Evolutionary conservation across 2,888 invertebrate genomes (phyloP).

Genomic region (Limnephilus marmoratus): DNA sequence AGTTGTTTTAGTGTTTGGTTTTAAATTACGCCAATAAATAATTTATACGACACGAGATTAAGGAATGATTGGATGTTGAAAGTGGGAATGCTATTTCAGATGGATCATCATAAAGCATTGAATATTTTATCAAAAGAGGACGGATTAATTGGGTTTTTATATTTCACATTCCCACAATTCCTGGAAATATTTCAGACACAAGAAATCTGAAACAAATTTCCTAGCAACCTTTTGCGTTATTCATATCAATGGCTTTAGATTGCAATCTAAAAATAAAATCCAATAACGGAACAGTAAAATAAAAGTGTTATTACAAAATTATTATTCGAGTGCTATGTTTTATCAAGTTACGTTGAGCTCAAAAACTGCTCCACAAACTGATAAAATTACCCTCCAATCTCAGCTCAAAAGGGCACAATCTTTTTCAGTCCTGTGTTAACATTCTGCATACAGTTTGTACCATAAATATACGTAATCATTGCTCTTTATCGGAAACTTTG

Average conservation of each 20-base stretch:
- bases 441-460: constrained; percentile 10
- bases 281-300: background rate
- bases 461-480: constrained; percentile 31
- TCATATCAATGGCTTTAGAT: background rate
- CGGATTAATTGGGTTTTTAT: background rate
- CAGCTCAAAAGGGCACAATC: background rate
- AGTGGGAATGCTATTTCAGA: background rate
- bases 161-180: background rate
- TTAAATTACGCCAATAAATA: background rate
- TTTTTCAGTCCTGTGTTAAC: background rate
- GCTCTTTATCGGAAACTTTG: constrained; percentile 15
- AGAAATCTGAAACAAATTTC: background rate
- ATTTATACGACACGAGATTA: background rate
- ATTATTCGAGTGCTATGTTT: background rate
- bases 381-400: background rate
- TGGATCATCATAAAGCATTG: background rate
- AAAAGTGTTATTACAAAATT: background rate
- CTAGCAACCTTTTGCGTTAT: background rate
- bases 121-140: background rate
- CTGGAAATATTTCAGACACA: background rate
- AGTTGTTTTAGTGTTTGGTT: background rate
- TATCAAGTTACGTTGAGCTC: background rate
- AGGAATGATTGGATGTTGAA: background rate
- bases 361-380: background rate
- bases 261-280: background rate